Evolutionary conservation across 2,888 invertebrate species (phyloP).

Genomic region (Automeris io): DNA sequence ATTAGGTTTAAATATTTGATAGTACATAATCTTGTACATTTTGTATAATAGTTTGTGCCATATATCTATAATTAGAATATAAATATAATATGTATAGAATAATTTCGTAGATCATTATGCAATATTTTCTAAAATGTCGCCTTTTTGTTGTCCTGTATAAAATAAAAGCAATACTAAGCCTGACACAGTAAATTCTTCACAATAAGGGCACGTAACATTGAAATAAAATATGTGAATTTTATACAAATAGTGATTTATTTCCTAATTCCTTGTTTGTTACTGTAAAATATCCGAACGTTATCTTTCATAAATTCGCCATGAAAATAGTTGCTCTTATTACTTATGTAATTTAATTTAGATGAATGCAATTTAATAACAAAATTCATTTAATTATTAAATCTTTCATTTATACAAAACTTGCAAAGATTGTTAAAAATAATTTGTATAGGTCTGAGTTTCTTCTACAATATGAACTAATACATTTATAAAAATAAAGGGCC

Average conservation of each 20-base stretch:
- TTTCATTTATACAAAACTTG: too few relatives aligned
- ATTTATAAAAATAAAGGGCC: too few relatives aligned
- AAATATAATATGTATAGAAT: background rate
- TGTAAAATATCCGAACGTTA: too few relatives aligned
- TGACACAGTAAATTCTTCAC: slow-evolving; percentile 63
- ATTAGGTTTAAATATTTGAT: slow-evolving; percentile 59
- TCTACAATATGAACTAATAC: too few relatives aligned
- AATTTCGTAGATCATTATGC: slow-evolving; percentile 48
- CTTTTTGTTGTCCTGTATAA: slow-evolving; percentile 48
- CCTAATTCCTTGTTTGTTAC: background rate
- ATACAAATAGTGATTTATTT: slow-evolving; percentile 7
- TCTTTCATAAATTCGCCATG: too few relatives aligned
- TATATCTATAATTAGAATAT: slow-evolving; percentile 57
- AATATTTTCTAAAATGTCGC: slow-evolving; percentile 63
- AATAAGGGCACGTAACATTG: slow-evolving; percentile 62
- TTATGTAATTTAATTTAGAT: too few relatives aligned
- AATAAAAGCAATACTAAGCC: slow-evolving; percentile 59
- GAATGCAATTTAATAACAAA: too few relatives aligned
- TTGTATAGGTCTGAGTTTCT: too few relatives aligned
- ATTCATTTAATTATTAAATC: too few relatives aligned
- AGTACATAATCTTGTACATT: slow-evolving; percentile 70
- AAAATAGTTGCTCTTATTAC: too few relatives aligned
- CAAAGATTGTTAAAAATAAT: too few relatives aligned
- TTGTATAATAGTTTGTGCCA: slow-evolving; percentile 73
- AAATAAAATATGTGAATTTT: slow-evolving; percentile 29